Percentiles rank a stretch among this genome's conserved stretches.
Evolutionary conservation across 2,888 invertebrate genomes (phyloP).

Genomic region (Melanargia galathea): DNA sequence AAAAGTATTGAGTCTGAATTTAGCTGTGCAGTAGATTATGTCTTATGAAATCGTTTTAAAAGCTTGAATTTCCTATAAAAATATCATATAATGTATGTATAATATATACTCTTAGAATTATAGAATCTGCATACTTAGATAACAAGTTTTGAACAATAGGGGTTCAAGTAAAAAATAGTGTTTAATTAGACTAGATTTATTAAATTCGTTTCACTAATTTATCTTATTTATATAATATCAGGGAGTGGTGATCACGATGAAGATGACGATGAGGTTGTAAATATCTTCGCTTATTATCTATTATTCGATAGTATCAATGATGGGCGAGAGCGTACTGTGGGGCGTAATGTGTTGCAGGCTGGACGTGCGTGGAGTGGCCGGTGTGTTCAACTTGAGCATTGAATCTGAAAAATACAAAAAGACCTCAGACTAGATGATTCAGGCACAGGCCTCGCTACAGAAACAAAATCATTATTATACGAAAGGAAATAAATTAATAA

Average conservation of each 20-base stretch:
- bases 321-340: conserved; percentile 6
- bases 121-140: too few relatives aligned
- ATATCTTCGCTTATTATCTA: not conserved
- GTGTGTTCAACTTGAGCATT: conserved; percentile 82
- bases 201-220: not conserved
- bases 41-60: too few relatives aligned
- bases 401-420: conserved; percentile 60
- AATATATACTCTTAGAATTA: too few relatives aligned
- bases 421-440: too few relatives aligned
- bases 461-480: too few relatives aligned
- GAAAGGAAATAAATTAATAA: too few relatives aligned
- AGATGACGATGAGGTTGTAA: not conserved
- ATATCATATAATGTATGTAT: too few relatives aligned
- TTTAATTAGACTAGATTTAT: conserved; percentile 11
- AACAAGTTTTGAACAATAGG: too few relatives aligned
- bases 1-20: too few relatives aligned
- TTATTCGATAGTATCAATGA: not conserved
- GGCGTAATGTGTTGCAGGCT: conserved; percentile 38
- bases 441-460: too few relatives aligned
- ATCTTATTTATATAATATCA: not conserved
- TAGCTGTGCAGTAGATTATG: too few relatives aligned
- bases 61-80: too few relatives aligned
- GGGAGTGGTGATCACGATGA: not conserved
- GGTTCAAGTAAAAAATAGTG: not conserved
- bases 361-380: conserved; percentile 53